Percentiles rank a stretch among this genome's conserved stretches.
These are phyloP conservation scores for Antheraea pernyi DNA, from an alignment of 1,140 invertebrate genomes.

Conservation along the genomic window DNA sequence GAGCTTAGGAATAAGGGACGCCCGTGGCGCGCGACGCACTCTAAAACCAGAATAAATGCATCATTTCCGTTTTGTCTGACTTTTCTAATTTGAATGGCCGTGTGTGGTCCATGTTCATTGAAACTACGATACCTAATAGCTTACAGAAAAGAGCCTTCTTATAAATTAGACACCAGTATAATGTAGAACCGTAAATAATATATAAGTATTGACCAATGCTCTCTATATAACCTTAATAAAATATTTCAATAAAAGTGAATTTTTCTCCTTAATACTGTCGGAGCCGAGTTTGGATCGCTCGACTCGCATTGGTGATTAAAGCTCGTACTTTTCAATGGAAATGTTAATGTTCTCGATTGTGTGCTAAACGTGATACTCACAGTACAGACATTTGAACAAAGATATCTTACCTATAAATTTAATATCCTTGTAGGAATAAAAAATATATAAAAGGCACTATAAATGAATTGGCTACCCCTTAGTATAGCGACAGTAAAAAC, in stretches of 20 bases:
- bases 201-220: constrained; percentile 18
- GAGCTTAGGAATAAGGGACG: constrained; percentile 58
- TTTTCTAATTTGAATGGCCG: constrained; percentile 61
- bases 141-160: constrained; percentile 17
- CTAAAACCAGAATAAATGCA: constrained; percentile 62
- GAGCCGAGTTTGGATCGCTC: constrained; percentile 26
- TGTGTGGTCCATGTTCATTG: constrained; percentile 58
- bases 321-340: constrained; percentile 49
- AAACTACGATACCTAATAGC: constrained; percentile 34
- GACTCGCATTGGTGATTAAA: constrained; percentile 36
- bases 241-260: constrained; percentile 11
- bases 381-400: constrained; percentile 51
- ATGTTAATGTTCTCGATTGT: constrained; percentile 64
- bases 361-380: constrained; percentile 58
- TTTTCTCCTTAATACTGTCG: constrained; percentile 14
- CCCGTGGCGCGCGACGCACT: constrained; percentile 51
- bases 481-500: constrained; percentile 45
- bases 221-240: constrained; percentile 8
- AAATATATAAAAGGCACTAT: constrained; percentile 42
- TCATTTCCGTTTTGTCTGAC: constrained; percentile 62
- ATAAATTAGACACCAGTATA: constrained; percentile 39
- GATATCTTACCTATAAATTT: constrained; percentile 60
- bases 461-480: constrained; percentile 59
- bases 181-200: constrained; percentile 27
- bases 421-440: constrained; percentile 45